These are phyloP conservation scores for Lycaena phlaeas DNA, from an alignment of 2,888 invertebrate genomes.

Conservation along the genomic window DNA sequence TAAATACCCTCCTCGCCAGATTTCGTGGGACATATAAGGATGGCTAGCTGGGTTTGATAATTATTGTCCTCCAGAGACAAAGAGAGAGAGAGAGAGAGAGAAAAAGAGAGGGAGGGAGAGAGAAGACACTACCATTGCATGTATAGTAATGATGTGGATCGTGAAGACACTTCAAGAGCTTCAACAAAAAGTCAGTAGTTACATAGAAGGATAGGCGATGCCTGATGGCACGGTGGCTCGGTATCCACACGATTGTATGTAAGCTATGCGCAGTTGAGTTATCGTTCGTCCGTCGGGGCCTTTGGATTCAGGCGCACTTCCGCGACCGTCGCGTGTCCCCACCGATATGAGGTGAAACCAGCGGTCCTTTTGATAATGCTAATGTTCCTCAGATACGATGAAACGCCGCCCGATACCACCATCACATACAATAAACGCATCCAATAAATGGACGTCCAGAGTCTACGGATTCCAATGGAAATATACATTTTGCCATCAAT, in stretches of 20 bases:
- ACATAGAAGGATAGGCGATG: slow-evolving; percentile 40
- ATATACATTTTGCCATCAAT: slow-evolving; percentile 28
- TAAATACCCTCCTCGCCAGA: too few species aligned
- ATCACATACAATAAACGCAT: slow-evolving; percentile 54
- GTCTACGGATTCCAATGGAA: slow-evolving; percentile 36
- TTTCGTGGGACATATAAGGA: too few species aligned
- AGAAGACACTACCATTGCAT: too few species aligned
- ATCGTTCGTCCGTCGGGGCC: slow-evolving; percentile 56
- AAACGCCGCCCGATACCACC: slow-evolving; percentile 44
- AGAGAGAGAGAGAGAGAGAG: too few species aligned
- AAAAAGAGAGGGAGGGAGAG: too few species aligned
- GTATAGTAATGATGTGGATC: too few species aligned
- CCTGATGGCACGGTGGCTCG: slow-evolving; percentile 25
- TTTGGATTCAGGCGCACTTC: slow-evolving; percentile 51
- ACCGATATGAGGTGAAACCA: slow-evolving; percentile 59
- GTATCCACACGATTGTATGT: slow-evolving; percentile 58
- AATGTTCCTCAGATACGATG: slow-evolving; percentile 57
- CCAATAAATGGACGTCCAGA: slow-evolving; percentile 52
- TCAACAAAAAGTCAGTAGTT: slow-evolving; percentile 12
- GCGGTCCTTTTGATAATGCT: slow-evolving; percentile 69
- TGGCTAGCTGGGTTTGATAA: too few species aligned
- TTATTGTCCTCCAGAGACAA: too few species aligned
- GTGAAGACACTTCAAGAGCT: too few species aligned
- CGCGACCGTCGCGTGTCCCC: slow-evolving; percentile 54
- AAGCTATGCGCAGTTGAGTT: slow-evolving; percentile 60